Percentiles rank a stretch among this genome's conserved stretches.
Conservation (phyloP, 2,113 vertebrate genomes). For the Aix galericulata region DNA sequence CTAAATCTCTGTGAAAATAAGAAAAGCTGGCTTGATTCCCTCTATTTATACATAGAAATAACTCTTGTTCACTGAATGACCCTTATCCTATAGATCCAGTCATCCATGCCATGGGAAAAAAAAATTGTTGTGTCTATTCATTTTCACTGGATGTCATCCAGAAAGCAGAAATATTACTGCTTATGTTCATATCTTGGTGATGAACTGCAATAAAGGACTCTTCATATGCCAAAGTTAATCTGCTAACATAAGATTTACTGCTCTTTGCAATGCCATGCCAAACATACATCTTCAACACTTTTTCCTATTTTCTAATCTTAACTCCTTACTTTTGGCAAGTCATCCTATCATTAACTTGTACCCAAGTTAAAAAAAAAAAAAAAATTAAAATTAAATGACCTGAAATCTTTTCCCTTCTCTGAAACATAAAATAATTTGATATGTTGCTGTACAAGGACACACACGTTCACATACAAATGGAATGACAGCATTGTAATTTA, state of each 20-base stretch:
- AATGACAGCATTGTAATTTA: neutral
- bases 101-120: constrained; percentile 60
- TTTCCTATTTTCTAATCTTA: constrained; percentile 5
- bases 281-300: neutral
- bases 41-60: constrained; percentile 61
- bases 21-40: constrained; percentile 57
- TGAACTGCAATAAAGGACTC: constrained; percentile 39
- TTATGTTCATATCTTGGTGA: constrained; percentile 47
- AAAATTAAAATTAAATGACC: neutral
- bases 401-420: neutral
- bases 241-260: constrained; percentile 33
- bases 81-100: constrained; percentile 64
- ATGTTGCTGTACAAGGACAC: neutral
- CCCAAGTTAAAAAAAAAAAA: neutral
- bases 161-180: constrained; percentile 63
- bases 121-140: constrained; percentile 59
- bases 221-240: constrained; percentile 45
- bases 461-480: neutral
- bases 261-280: constrained; percentile 31
- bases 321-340: neutral
- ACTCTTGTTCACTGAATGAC: constrained; percentile 64
- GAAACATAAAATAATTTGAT: neutral
- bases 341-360: neutral
- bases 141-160: constrained; percentile 70
- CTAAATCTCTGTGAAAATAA: constrained; percentile 67